Base-by-base conservation (phyloP, 2,797 vertebrate species). In the Crocodylus rhombifer region DNA sequence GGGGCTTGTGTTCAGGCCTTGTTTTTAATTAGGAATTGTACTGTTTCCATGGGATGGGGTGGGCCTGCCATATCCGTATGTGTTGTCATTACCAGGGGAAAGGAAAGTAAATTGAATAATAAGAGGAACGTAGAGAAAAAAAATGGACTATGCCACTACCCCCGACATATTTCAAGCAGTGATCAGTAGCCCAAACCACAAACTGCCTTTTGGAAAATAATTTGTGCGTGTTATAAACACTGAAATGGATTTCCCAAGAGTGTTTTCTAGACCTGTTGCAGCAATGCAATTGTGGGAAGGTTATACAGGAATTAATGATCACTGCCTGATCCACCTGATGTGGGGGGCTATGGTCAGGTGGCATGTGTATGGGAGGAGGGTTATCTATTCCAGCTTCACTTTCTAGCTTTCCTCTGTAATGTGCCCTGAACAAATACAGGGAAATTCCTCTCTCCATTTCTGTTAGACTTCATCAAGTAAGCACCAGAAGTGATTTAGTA, bases 401-500 rank as follows among this genome's bases (percentile, higher is more conserved):
- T 4, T 30, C 82, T 88, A 15, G 77, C 85, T 65, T 33, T 76
- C 93, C 33, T 26, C 57, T 64, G 23, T 81, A 33, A 65, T 5
- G 74, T 5, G 14, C 28, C 51, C 14, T 26, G 87, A 73, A 14
- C 21, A 84, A 69, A 30, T 77, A 76, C 1, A 3, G 80, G 85
- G 76, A 80, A 85, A 65, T 55, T 33, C 18, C 1, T 8, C 10
- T 17, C 58, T 36, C 14, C 18, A 58, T 26, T 71, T 23, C 26
- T 28, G 15, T 42, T 26, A 80, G 88, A 83, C 69, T 94, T 73
- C 77, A 85, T 60, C 2, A 1, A 71, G 88, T 55, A 91, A 95
- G 77, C 80, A 84, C 61, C 61, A 58, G 83, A 81, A 84, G 82
- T 65, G 81, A 80, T 89, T 86, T 74, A 87, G 55, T 16, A 81